Percentiles rank a stretch among this genome's conserved stretches.
Conservation (phyloP, 30 jellyfish, hydroid and myxozoan species). For the Turritopsis rubra region DNA sequence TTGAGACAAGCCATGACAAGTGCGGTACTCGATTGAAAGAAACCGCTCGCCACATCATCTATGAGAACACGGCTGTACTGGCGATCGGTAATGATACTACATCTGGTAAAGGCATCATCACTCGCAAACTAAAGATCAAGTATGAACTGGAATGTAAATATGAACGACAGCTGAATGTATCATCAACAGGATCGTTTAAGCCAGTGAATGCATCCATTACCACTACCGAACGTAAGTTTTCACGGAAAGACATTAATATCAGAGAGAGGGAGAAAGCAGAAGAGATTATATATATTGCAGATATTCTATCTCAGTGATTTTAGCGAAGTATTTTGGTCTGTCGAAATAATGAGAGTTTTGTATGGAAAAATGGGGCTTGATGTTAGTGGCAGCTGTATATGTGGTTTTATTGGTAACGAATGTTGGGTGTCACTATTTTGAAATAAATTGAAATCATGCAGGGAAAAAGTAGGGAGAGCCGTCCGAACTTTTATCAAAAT, state of each 20-base stretch:
- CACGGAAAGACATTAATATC: not conserved
- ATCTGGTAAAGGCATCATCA: slow-evolving; percentile 6
- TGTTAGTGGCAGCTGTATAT: no score
- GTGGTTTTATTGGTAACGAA: no score
- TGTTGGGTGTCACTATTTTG: no score
- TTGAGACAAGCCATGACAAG: not conserved
- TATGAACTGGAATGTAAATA: not conserved
- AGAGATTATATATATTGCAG: not conserved
- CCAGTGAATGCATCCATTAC: slow-evolving; percentile 15
- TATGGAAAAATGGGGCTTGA: no score
- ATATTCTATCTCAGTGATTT: no score
- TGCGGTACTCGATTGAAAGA: slow-evolving; percentile 6
- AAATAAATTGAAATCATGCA: no score
- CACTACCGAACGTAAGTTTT: not conserved
- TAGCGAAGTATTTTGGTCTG: no score
- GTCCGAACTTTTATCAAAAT: no score
- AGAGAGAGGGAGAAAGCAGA: not conserved
- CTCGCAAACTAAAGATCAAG: not conserved
- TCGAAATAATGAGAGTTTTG: no score
- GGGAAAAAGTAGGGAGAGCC: no score
- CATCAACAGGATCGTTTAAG: slow-evolving; percentile 5
- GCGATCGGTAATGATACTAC: not conserved
- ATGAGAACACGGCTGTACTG: slow-evolving; percentile 1
- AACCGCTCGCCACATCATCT: not conserved
- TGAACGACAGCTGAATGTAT: not conserved